Base-by-base conservation (phyloP, 1,140 invertebrate species). In the Pogonomyrmex californicus region DNA sequence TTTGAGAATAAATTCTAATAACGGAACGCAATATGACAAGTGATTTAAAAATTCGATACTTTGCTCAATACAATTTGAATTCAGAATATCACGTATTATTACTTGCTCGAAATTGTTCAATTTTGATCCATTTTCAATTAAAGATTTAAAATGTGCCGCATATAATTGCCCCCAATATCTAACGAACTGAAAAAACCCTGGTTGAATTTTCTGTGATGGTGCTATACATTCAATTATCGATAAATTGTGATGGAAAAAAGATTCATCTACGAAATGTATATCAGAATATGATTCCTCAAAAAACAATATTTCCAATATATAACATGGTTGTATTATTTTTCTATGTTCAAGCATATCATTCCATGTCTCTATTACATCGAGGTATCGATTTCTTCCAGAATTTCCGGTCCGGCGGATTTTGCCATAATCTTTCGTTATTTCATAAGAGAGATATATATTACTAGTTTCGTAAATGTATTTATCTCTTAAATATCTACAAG, bases 101-200 rank as follows among this genome's bases (percentile, higher is more conserved):
- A 79, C 65, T 4, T 2, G 9, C 68, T 90, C 56, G 7, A 6
- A 9, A 83, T 82, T 76, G 82, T 17, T 68, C n/a, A 44, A 12
- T 75, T 54, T 23, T 6, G 10, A 41, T 30, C 2, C 4, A 9
- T 6, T 75, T 41, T 2, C 10, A 2, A 51, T 36, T n/a, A 10
- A 33, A 3, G 12, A 30, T 44, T 79, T 83, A 38, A 89, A 4
- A 62, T 85, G 41, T 4, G 65, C 10, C 1, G 89, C 90, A 14
- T 89, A 90, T 0, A 91, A 51, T 12, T 76, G 77, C 36, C 87
- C 86, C 36, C 89, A 71, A 65, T 91, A 41, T 30, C 91, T 88
- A 1, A 94, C 12, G 73, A 93, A 94, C 49, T 93, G 91, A 54
- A 90, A 92, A 79, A 93, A 94, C 33, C 91, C 92, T 58, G 92